A percentile compares a stretch with the other conserved stretches of the same genome.
Conservation (phyloP, 2,113 vertebrate species). For the Myodes glareolus region DNA sequence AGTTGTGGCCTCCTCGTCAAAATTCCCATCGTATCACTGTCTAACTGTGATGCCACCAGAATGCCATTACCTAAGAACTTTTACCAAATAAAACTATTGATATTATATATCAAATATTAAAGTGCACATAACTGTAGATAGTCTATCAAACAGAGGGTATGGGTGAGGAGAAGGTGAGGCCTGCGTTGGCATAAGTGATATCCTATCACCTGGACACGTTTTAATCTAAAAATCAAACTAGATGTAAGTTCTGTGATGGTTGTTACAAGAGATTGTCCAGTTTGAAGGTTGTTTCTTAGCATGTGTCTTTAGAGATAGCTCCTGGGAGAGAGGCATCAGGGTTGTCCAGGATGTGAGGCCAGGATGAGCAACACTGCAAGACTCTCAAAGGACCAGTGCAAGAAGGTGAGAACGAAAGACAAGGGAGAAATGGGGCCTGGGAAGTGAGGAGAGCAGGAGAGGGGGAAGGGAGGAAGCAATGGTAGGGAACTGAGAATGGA, state of each 20-base stretch:
- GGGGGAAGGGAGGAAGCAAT: rapidly evolving
- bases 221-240: not conserved
- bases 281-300: not conserved
- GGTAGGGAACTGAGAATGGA: no score
- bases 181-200: not conserved
- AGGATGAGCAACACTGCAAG: not conserved
- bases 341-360: not conserved
- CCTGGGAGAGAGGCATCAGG: no score
- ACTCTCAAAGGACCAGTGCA: not conserved
- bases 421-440: not conserved
- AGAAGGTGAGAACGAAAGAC: not conserved
- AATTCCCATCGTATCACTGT: not conserved
- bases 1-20: constrained; percentile 7
- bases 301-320: not conserved
- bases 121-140: not conserved
- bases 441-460: not conserved
- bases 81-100: not conserved
- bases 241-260: not conserved
- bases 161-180: not conserved
- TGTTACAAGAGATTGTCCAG: not conserved
- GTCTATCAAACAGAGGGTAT: not conserved
- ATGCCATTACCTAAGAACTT: not conserved
- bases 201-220: not conserved
- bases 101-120: constrained; percentile 17
- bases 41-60: not conserved